Evolutionary conservation across 92 coral and sea anemone species (phyloP), one percentile per base, ranked within the genome.

Genomic region (Zoanthus solanderi): DNA sequence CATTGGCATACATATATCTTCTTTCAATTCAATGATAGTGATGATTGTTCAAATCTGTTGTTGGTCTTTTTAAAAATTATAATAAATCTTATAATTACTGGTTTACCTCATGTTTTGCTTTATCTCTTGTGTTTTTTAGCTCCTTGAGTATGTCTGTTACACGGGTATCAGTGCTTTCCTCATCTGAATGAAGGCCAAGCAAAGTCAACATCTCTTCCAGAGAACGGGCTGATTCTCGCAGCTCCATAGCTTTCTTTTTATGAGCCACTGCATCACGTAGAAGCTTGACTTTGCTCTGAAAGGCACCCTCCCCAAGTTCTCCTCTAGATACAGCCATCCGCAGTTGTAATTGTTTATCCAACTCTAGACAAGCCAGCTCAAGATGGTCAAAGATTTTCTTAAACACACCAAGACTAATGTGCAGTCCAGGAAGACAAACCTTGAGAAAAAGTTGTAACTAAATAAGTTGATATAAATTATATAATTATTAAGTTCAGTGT

Each of bases 401-500:
- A 63, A 76, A 78, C 14, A 54, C 68, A 31, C 83, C 83, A 78
- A 78, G 69, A 11, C 69, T 78, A 60, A 78, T 78, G 28, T 78
- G 71, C 66, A 78, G 47, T 23, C 69, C 83, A 28, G 83, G 83
- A 60, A 57, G 29, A 78, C 83, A 78, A 4, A 78, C 83, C 83
- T 78, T 10, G n/a, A 17, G 54, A 46, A 29, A 76, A 10, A 76
- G 57, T 76, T 48, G 46, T 54, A 53, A 72, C 37, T 72, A 42
- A 72, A 72, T 34, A 0, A 72, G 23, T 7, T 72, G 0, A 23
- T 23, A 23, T 23, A 23, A 23, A 23, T 23, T 23, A 23, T n/a
- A n/a, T n/a, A n/a, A n/a, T n/a, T 23, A 23, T 23, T 23, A 23
- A 23, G 23, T 23, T 23, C 23, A 23, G 23, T 23, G 23, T 23